Percentiles rank a stretch among this genome's conserved stretches.
phyloP scores from a whole-genome alignment of 2,113 vertebrate species.

The Cichladusa arquata region DNA sequence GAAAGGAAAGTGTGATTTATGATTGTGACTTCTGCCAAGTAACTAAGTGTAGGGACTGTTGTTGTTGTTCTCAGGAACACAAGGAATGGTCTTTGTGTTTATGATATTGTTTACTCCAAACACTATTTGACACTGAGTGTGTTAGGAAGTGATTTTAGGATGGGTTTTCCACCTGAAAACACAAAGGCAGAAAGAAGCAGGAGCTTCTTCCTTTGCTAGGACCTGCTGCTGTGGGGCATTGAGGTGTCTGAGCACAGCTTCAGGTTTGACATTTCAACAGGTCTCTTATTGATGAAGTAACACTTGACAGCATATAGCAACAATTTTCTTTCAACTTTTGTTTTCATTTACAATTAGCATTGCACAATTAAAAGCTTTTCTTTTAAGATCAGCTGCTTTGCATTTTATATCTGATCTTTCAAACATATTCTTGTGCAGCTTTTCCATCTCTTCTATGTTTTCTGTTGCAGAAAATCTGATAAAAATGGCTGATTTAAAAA shows the following conservation, averaged over 20 bases:
- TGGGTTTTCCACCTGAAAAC: background rate
- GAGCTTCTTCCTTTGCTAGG: background rate
- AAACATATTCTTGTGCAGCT: background rate
- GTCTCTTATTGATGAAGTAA: background rate
- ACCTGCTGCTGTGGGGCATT: rapidly evolving
- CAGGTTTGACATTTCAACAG: background rate
- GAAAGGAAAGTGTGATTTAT: background rate
- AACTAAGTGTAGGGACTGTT: rapidly evolving
- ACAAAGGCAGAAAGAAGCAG: background rate
- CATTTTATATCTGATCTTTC: background rate
- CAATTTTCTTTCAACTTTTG: background rate
- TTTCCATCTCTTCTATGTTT: background rate
- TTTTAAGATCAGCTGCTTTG: background rate
- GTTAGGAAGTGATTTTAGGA: background rate
- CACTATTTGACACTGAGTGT: background rate
- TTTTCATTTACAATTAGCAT: background rate
- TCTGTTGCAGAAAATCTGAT: background rate
- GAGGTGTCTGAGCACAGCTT: background rate
- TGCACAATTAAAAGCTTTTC: background rate
- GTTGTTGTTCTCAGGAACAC: background rate
- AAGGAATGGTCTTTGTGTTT: background rate
- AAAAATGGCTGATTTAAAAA: background rate
- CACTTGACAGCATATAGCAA: background rate
- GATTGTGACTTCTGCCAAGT: background rate
- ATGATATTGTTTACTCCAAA: background rate